Base-by-base conservation (phyloP, 2,797 vertebrate genomes). In the Caiman crocodilus region DNA sequence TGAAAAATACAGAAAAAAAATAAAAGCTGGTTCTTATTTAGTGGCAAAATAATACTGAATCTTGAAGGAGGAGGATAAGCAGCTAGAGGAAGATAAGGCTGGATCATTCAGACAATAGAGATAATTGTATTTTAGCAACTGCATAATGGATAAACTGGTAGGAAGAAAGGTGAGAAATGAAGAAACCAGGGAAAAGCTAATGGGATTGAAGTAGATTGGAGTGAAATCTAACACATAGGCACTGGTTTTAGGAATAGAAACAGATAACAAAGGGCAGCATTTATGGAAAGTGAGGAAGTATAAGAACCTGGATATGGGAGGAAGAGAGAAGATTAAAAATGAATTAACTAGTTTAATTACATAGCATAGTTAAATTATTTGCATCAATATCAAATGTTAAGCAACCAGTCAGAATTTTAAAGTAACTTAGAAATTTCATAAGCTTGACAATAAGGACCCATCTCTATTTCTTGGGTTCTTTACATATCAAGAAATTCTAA, bases 1-100 rank as follows among this genome's bases (percentile, higher is more conserved):
- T 5, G 56, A 17, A 64, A 64, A 58, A 81, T 76, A 0, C 13
- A 65, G 3, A 28, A 5, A 1, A 17, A 17, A 25, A 80, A 25
- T 2, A 79, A 69, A 85, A 28, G 3, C 7, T 61, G 59, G 50
- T 25, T 8, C 50, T 73, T 73, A 16, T 23, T 42, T 23, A 25
- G 32, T 21, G 35, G 14, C 14, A 73, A 35, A 79, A 35, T 42
- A 28, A 59, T 79, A 59, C 71, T 32, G 59, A 74, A 5, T 2
- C 15, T 83, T 84, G 50, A 63, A 15, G 71, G 21, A 61, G 30
- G 21, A 30, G 15, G 42, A 73, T 3, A 75, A 56, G 23, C 14
- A 32, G 11, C 11, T 7, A 9, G 14, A 21, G 50, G 42, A 16
- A 17, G 12, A 26, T 63, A 32, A 55, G 35, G 6, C 69, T 63